Conservation (phyloP, 2,797 vertebrate genomes). For the Halcyon smyrnensis region DNA sequence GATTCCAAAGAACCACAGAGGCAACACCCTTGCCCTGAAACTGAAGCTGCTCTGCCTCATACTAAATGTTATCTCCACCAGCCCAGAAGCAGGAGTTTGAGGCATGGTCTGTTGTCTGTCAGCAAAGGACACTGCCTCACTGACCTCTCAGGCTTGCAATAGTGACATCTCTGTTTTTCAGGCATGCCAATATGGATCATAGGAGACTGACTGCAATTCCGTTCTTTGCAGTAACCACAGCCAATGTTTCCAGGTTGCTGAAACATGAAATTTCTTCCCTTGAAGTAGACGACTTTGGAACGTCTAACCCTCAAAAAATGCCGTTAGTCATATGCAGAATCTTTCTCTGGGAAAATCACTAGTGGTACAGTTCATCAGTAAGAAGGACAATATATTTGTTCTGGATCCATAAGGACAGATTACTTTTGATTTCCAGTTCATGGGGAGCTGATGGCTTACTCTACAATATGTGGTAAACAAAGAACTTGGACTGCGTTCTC, state of each 20-base stretch:
- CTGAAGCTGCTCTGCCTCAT: slow-evolving; percentile 27
- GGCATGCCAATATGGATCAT: not conserved
- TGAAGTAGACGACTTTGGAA: slow-evolving; percentile 45
- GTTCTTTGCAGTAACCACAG: slow-evolving; percentile 30
- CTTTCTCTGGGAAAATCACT: slow-evolving; percentile 38
- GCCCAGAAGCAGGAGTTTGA: slow-evolving; percentile 9
- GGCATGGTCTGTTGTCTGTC: slow-evolving; percentile 32
- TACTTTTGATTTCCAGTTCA: not conserved
- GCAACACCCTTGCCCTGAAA: slow-evolving; percentile 46
- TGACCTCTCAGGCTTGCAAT: slow-evolving; percentile 5
- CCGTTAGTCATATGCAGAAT: slow-evolving; percentile 7
- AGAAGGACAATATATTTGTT: not conserved
- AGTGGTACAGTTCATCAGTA: not conserved
- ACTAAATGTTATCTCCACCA: slow-evolving; percentile 15
- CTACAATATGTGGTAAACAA: not conserved
- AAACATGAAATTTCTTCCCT: slow-evolving; percentile 56
- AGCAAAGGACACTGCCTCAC: slow-evolving; percentile 5
- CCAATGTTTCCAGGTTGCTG: slow-evolving; percentile 20
- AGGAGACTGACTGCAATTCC: slow-evolving; percentile 36
- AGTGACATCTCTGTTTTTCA: slow-evolving; percentile 40
- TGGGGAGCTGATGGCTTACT: not conserved
- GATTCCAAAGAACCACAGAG: slow-evolving; percentile 51
- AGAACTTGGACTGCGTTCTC: not conserved
- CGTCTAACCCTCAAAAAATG: slow-evolving; percentile 51
- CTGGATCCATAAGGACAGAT: not conserved